Base-by-base conservation (phyloP, 2,113 vertebrate genomes). In the Coregonus clupeaformis region DNA sequence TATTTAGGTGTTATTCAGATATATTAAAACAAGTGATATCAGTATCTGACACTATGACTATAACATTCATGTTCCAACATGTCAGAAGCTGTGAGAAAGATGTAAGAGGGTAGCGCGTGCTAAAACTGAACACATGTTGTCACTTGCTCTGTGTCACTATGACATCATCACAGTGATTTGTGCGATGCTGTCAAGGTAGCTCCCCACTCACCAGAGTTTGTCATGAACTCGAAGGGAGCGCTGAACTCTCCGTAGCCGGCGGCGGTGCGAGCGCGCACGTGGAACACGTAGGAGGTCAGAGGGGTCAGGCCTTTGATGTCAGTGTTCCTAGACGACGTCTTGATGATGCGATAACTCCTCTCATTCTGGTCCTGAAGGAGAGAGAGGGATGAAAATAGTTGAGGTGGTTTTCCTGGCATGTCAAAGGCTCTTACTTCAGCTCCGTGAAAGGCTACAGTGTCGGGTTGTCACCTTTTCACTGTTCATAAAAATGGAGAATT, bases 241-340 rank as follows among this genome's bases (percentile, higher is more conserved):
- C 98, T 99, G 91, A 98, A 99, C 60, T 98, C 96, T 1, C 97
- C 98, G 0, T 99, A 99, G 6, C 98, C 97, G 0, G 98, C 97
- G 0, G 97, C 96, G 0, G 98, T 99, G 74, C 98, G 94, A 64
- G 98, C 98, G 1, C 98, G 91, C 74, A 99, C 98, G 0, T 98
- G 98, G 87, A 98, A 99, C 12, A 99, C 95, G 2, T 99, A 99
- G 1, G 97, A 97, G 42, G 97, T 99, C 64, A 99, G 87, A 0
- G 98, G 96, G 73, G 95, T 98, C 87, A 99, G 89, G 30, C 96
- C 95, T 80, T 97, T 98, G 89, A 99, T 98, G 84, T 99, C 96
- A 0, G 96, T 93, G 68, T 91, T 97, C 68, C 97, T 93, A 24
- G 94, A 92, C 0, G 93, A 92, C 0, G 98, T 99, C 77, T 98